Evolutionary conservation across 2,797 vertebrate species (phyloP).

Genomic region (Cynodonichthys magdalenae): DNA sequence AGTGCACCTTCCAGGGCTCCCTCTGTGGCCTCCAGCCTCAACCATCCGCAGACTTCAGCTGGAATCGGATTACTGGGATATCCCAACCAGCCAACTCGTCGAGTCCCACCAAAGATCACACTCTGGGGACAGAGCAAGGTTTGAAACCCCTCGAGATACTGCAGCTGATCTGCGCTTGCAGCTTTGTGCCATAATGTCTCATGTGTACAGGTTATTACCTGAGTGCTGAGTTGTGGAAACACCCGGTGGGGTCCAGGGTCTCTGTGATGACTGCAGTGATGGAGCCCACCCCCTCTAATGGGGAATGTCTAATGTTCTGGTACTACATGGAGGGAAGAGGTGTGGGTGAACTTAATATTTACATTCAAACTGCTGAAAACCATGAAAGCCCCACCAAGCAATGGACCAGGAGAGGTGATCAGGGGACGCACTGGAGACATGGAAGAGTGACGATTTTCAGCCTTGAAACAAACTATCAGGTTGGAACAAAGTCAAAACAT

Average conservation of each 20-base stretch:
- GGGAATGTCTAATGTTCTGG: conserved; percentile 83
- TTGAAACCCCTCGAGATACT: neutral
- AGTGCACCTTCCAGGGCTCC: conserved; percentile 84
- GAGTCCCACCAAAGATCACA: conserved; percentile 77
- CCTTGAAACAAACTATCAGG: conserved; percentile 68
- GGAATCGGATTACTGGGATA: conserved; percentile 69
- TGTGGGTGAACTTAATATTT: conserved; percentile 70
- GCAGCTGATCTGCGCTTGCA: neutral
- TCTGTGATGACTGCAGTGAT: conserved; percentile 61
- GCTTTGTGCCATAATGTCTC: neutral
- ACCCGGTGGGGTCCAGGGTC: conserved; percentile 49
- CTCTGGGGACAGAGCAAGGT: conserved; percentile 80
- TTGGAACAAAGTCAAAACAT: conserved; percentile 16
- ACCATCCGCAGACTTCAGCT: conserved; percentile 56
- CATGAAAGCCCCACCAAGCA: conserved; percentile 11
- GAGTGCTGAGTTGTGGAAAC: conserved; percentile 77
- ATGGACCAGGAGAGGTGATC: conserved; percentile 73
- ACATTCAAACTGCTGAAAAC: conserved; percentile 46
- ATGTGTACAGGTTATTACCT: conserved; percentile 78
- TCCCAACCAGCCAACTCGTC: conserved; percentile 61
- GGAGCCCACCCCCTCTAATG: conserved; percentile 64
- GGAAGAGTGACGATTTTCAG: conserved; percentile 73
- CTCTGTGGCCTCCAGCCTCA: conserved; percentile 73
- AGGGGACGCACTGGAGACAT: conserved; percentile 79
- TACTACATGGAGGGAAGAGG: conserved; percentile 79